phyloP scores from a whole-genome alignment of 2,113 vertebrate genomes.

The Urocitellus parryii region DNA sequence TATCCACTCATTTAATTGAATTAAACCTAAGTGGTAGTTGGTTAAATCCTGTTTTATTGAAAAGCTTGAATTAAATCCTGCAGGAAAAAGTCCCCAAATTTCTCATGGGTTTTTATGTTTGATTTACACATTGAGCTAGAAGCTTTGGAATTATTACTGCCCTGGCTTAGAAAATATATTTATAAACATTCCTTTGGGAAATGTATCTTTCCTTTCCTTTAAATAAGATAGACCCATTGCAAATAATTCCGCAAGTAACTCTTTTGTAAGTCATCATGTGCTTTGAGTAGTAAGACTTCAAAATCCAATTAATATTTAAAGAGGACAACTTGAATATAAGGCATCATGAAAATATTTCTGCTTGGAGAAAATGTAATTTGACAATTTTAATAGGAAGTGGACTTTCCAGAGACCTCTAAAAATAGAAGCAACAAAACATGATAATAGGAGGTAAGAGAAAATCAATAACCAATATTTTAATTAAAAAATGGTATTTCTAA shows the following conservation, averaged over 20 bases:
- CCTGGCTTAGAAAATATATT: constrained; percentile 58
- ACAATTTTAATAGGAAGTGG: neutral
- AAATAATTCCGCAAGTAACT: constrained; percentile 42
- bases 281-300: neutral
- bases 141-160: constrained; percentile 62
- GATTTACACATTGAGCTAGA: constrained; percentile 56
- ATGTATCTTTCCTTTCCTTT: constrained; percentile 38
- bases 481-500: neutral
- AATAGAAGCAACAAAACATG: neutral
- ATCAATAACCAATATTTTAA: neutral
- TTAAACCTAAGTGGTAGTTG: constrained; percentile 52
- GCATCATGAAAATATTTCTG: neutral
- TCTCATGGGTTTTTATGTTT: constrained; percentile 62
- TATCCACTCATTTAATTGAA: constrained; percentile 60
- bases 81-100: constrained; percentile 50
- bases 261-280: neutral
- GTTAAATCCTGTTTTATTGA: constrained; percentile 66
- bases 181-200: constrained; percentile 56
- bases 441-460: neutral
- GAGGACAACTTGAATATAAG: neutral
- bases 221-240: neutral
- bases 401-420: neutral
- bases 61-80: constrained; percentile 40
- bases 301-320: constrained; percentile 27
- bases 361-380: constrained; percentile 40